phyloP scores from a whole-genome alignment of 2,113 vertebrate genomes.

The Zosterops lateralis region DNA sequence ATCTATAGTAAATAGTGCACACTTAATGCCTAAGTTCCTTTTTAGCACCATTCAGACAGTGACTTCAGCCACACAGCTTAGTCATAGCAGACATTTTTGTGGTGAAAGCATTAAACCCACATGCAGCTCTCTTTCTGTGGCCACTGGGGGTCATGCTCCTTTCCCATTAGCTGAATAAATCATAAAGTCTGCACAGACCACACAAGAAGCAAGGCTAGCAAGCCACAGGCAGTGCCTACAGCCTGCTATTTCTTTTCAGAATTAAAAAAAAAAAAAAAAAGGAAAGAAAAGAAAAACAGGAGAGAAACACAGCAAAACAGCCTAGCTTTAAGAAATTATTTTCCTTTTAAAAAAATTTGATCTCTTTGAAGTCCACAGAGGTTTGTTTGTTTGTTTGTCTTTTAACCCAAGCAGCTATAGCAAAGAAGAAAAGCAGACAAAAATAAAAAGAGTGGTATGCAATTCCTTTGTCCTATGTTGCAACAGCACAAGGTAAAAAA shows the following conservation, averaged over 20 bases:
- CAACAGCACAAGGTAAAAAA: constrained; percentile 67
- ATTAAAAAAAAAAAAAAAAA: constrained; percentile 45
- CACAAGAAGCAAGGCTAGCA: constrained; percentile 91
- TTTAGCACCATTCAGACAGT: constrained; percentile 86
- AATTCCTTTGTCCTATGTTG: constrained; percentile 52
- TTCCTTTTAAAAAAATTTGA: constrained; percentile 7
- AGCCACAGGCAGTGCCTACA: constrained; percentile 85
- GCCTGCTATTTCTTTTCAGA: constrained; percentile 89
- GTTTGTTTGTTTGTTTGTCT: constrained; percentile 65
- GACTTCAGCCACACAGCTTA: constrained; percentile 89
- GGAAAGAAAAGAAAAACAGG: constrained; percentile 68
- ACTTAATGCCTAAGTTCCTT: constrained; percentile 86
- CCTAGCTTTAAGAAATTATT: constrained; percentile 67
- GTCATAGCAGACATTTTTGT: constrained; percentile 99
- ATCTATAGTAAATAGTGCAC: constrained; percentile 86
- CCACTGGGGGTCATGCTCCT: constrained; percentile 99
- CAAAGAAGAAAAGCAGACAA: constrained; percentile 48
- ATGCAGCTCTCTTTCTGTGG: constrained; percentile 99
- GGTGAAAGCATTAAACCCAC: constrained; percentile 99
- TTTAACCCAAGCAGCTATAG: constrained; percentile 59
- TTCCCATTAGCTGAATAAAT: constrained; percentile 99
- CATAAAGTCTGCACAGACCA: constrained; percentile 99
- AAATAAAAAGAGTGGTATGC: constrained; percentile 53
- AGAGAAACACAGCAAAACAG: constrained; percentile 64
- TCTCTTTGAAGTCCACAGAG: constrained; percentile 60